Evolutionary conservation across 2,888 invertebrate genomes (phyloP).

Genomic region (Sicus ferrugineus): DNA sequence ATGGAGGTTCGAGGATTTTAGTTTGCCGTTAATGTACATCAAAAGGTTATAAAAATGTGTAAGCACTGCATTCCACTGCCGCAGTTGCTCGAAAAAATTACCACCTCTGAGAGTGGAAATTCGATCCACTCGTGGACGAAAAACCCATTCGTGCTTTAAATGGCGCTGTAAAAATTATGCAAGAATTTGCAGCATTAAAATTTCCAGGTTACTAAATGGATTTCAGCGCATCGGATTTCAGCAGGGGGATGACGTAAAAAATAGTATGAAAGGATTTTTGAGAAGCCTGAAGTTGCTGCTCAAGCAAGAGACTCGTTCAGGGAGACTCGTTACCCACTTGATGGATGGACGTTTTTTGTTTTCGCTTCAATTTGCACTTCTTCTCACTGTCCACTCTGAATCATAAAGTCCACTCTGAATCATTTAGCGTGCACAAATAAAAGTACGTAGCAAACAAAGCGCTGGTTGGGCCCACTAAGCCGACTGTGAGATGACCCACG

Average conservation of each 20-base stretch:
- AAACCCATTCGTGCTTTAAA: constrained; percentile 19
- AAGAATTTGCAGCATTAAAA: constrained; percentile 21
- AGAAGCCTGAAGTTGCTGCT: too few relatives aligned
- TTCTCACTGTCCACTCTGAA: too few relatives aligned
- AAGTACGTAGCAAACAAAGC: too few relatives aligned
- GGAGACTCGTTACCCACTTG: too few relatives aligned
- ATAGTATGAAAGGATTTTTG: too few relatives aligned
- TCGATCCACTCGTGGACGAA: constrained; percentile 18
- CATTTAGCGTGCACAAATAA: too few relatives aligned
- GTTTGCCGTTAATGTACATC: not conserved
- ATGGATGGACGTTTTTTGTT: too few relatives aligned
- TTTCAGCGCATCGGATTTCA: constrained; percentile 18
- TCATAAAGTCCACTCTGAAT: too few relatives aligned
- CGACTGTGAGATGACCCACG: too few relatives aligned
- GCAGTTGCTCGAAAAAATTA: not conserved
- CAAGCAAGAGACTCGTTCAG: too few relatives aligned
- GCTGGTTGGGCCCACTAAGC: too few relatives aligned
- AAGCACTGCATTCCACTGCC: not conserved
- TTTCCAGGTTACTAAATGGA: not conserved
- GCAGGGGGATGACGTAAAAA: constrained; percentile 13
- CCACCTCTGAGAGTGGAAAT: constrained; percentile 13
- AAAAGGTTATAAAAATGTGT: not conserved
- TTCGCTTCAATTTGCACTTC: too few relatives aligned
- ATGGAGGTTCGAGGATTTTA: constrained; percentile 29
- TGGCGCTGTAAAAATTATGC: constrained; percentile 27